Evolutionary conservation across 2,888 invertebrate species (phyloP), one percentile per base, ranked within the genome.

Genomic region (Drosophila paranaensis): DNA sequence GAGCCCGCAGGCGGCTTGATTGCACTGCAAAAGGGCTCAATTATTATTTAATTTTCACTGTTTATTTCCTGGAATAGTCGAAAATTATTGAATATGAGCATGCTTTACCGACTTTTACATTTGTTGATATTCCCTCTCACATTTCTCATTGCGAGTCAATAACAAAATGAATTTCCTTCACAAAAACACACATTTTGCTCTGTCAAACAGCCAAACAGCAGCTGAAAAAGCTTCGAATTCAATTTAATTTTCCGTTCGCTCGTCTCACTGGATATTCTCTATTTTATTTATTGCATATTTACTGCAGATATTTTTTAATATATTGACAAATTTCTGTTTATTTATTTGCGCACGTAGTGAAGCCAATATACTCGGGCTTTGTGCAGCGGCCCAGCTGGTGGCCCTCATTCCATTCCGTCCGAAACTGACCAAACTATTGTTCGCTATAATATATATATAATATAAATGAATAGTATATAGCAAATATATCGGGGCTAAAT

Each of bases 251-350:
- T 16, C 25, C 6, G 0, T 9, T 14, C 4, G 4, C 0, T 27
- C 27, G 11, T 16, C 30, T 48, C 48, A 48, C 9, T 16, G 16
- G n/a, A 30, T 16, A 48, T 48, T 48, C n/a, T 48, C n/a, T n/a
- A 30, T n/a, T 48, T 30, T 48, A 48, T 48, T 48, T 48, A 48
- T 48, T 48, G 48, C 48, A 30, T n/a, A 48, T 48, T 48, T 48
- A 48, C n/a, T 48, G 6, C 2, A 48, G n/a, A n/a, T 6, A n/a
- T 14, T 48, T 46, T 48, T 48, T 30, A 48, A 48, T 48, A 30
- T 48, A 48, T 48, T 48, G 48, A 30, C 30, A 48, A 30, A 10
- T 48, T n/a, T 10, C 3, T 30, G 27, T 48, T 30, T 48, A 30
- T n/a, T 48, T 48, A 30, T 48, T 30, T 30, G 48, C 6, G n/a